Percentiles rank a stretch among this genome's conserved stretches.
These are phyloP conservation scores for Myotis yumanensis DNA, from an alignment of 2,113 vertebrate genomes.

Conservation along the genomic window DNA sequence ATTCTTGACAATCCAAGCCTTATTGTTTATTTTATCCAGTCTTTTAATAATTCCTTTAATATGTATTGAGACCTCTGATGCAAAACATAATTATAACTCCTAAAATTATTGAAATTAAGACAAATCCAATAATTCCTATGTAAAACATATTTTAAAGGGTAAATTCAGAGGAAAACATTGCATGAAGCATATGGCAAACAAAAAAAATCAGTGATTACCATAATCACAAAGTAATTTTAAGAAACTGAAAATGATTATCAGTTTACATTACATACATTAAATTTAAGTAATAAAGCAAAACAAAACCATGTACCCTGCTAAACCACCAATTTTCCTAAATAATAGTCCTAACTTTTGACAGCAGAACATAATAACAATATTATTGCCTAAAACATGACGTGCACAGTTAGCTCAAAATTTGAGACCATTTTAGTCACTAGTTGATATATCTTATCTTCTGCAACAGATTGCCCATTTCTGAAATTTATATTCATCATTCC, in stretches of 20 bases:
- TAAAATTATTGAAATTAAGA: neutral
- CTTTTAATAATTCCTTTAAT: neutral
- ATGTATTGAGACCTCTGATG: neutral
- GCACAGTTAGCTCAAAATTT: neutral
- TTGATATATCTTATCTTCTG: neutral
- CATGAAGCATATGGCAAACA: neutral
- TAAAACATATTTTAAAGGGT: neutral
- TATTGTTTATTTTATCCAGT: neutral
- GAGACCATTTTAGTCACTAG: neutral
- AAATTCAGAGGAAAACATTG: neutral
- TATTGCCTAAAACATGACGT: neutral
- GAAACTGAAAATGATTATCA: neutral
- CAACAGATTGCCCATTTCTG: neutral
- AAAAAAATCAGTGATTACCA: neutral
- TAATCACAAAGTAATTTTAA: neutral
- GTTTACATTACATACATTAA: neutral
- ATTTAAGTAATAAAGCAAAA: conserved; percentile 1
- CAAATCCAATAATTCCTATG: neutral
- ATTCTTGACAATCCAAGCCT: neutral
- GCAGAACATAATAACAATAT: neutral
- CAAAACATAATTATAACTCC: neutral
- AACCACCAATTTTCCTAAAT: neutral
- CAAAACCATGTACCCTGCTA: neutral
- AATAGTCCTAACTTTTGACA: neutral
- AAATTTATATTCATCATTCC: neutral